phyloP scores from a whole-genome alignment of 2,888 invertebrate species.

The Anticlea derivata region DNA sequence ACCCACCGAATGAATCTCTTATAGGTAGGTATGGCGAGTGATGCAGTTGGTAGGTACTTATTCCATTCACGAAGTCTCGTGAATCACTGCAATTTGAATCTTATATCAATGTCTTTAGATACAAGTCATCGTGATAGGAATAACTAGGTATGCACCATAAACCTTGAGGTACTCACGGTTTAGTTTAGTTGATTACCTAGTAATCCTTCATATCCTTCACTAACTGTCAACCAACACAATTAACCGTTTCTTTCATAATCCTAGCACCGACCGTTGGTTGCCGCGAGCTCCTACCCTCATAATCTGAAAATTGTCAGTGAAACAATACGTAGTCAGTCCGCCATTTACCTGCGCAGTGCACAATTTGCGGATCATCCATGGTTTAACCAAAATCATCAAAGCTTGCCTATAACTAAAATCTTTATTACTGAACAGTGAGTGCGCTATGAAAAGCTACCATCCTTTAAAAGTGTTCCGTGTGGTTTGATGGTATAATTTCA shows the following conservation, averaged over 20 bases:
- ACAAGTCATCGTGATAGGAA: too few relatives aligned
- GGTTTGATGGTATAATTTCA: not conserved
- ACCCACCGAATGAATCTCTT: too few relatives aligned
- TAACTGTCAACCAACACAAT: not conserved
- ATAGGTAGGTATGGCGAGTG: too few relatives aligned
- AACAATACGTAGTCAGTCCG: constrained; percentile 13
- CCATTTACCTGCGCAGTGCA: constrained; percentile 5
- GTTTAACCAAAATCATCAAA: constrained; percentile 4
- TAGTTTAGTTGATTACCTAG: too few relatives aligned
- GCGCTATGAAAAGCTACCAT: constrained; percentile 2
- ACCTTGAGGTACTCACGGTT: too few relatives aligned
- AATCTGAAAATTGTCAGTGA: not conserved
- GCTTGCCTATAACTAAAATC: not conserved
- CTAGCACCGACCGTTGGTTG: not conserved
- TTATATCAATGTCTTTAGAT: too few relatives aligned
- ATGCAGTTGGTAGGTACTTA: too few relatives aligned
- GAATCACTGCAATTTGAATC: too few relatives aligned
- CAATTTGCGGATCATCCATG: constrained; percentile 8
- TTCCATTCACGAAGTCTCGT: too few relatives aligned
- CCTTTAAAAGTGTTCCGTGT: not conserved
- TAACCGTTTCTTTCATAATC: not conserved
- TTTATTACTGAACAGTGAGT: not conserved
- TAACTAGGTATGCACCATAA: too few relatives aligned
- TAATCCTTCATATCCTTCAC: too few relatives aligned
- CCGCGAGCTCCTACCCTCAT: constrained; percentile 7